Evolutionary conservation across 2,888 invertebrate genomes (phyloP).

Genomic region (Mythimna loreyi): DNA sequence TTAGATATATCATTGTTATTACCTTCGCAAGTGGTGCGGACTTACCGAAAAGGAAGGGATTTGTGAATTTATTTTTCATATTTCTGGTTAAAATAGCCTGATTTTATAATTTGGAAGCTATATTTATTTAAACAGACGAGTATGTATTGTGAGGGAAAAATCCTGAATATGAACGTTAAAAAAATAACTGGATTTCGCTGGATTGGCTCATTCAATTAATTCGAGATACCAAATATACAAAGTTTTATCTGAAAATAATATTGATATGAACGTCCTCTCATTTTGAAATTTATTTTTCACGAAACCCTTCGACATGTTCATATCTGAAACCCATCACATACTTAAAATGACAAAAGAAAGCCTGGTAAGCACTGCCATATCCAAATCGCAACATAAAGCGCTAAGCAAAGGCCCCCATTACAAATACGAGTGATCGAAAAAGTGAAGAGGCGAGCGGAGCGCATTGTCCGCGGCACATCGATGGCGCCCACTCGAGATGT

Average conservation of each 20-base stretch:
- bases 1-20: not conserved
- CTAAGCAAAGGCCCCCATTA: slow-evolving; percentile 63
- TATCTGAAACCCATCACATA: slow-evolving; percentile 10
- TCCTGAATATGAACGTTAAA: not conserved
- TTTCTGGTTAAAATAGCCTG: not conserved
- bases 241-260: not conserved
- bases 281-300: not conserved
- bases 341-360: slow-evolving; percentile 48
- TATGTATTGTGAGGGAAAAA: not conserved
- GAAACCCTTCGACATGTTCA: not conserved
- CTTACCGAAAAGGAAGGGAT: not conserved
- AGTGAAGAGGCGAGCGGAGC: slow-evolving; percentile 55
- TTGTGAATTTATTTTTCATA: not conserved
- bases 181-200: not conserved
- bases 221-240: not conserved
- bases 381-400: slow-evolving; percentile 50
- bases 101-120: not conserved
- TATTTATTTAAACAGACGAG: not conserved
- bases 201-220: slow-evolving; percentile 6
- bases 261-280: not conserved
- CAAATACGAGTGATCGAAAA: slow-evolving; percentile 66
- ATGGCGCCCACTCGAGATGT: slow-evolving; percentile 65
- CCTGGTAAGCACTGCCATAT: slow-evolving; percentile 37
- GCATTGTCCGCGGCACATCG: slow-evolving; percentile 66
- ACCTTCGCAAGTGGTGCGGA: not conserved